phyloP scores from a whole-genome alignment of 1,140 invertebrate species.

The Rhyacophila brunnea region DNA sequence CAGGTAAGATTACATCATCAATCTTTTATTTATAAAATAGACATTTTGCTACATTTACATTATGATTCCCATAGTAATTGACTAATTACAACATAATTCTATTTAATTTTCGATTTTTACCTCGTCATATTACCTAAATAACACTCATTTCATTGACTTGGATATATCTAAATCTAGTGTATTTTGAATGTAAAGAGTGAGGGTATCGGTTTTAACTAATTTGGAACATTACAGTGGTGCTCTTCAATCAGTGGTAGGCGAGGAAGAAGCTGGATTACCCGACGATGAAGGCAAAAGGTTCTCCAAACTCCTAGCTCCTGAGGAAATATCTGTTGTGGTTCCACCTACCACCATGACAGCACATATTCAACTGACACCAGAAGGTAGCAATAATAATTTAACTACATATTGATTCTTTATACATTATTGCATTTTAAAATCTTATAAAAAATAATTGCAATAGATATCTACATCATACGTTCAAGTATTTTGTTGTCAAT shows the following conservation, averaged over 20 bases:
- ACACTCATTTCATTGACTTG: too few relatives aligned
- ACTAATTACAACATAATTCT: not conserved
- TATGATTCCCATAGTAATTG: not conserved
- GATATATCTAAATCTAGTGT: not conserved
- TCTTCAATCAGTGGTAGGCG: constrained; percentile 15
- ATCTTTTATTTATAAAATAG: too few relatives aligned
- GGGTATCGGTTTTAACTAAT: not conserved
- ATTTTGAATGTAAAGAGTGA: not conserved
- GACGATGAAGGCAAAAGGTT: not conserved
- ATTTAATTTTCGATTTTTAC: too few relatives aligned
- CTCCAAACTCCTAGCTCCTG: constrained; percentile 12
- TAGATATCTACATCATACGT: too few relatives aligned
- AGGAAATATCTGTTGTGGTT: constrained; percentile 9
- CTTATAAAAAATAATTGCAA: too few relatives aligned
- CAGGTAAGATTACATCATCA: constrained; percentile 14
- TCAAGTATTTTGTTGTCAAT: too few relatives aligned
- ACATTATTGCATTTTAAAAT: too few relatives aligned
- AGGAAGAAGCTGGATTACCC: constrained; percentile 12
- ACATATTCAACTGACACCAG: constrained; percentile 18
- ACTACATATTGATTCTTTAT: too few relatives aligned
- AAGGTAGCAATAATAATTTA: too few relatives aligned
- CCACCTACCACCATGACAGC: constrained; percentile 21
- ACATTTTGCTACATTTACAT: too few relatives aligned
- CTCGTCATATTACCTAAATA: too few relatives aligned
- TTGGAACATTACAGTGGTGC: constrained; percentile 25